Base-by-base conservation (phyloP, 2,888 invertebrate species). In the Dasypolia templi region DNA sequence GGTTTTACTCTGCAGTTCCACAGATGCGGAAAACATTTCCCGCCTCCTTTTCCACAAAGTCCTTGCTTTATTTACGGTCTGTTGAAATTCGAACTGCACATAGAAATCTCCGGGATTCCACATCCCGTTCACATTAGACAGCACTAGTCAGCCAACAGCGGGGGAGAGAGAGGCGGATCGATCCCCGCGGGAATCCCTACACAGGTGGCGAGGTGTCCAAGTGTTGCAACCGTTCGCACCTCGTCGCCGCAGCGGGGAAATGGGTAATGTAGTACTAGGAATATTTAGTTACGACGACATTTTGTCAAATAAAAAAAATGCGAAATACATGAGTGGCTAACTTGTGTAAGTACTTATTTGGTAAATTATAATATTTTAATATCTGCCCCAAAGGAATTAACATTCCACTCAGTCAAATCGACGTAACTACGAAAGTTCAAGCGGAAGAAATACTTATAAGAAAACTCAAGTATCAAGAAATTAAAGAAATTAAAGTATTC, bases 141-240 rank as follows among this genome's bases (percentile, higher is more conserved):
- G 55, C 72, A 56, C 74, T 75, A 83, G 79, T 66, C 70, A 80
- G 32, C 51, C 35, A 49, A 26, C 74, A 61, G 74, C 55, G 77
- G 82, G 85, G 86, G 85, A 59, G 86, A 66, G 86, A 51, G 86
- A 62, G 82, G 65, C 62, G 88, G 85, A 86, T 90, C 89, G 88
- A 89, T 89, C 85, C 89, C 83, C 77, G 76, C 80, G 90, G 91
- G 91, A 91, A 89, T 89, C 89, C 91, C 88, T 87, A 83, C 88
- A 84, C 82, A 84, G 87, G 84, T 85, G 84, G 81, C 77, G 85
- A 85, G 82, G 84, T 76, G 84, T 84, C 86, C 84, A 71, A 83
- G 86, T 83, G 83, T 80, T 63, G 70, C 61, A 58, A 61, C 72
- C 71, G 81, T 86, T 83, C 71, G 71, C 83, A 73, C 86, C 86